Conservation (phyloP, 1,140 invertebrate genomes). For the Cyphomyrmex costatus region DNA sequence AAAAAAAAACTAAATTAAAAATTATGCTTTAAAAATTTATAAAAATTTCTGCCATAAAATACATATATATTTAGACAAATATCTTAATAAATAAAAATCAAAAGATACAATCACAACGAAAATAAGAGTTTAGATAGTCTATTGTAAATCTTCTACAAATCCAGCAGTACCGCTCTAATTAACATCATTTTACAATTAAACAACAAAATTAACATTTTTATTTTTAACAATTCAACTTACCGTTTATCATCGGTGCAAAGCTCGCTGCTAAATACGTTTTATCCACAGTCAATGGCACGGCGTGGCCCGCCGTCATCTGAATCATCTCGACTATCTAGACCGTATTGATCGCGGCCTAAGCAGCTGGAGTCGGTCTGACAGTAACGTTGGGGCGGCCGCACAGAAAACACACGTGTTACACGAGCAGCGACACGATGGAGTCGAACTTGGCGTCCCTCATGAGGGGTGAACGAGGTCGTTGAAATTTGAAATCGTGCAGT, state of each 20-base stretch:
- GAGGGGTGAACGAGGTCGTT: constrained; percentile 24
- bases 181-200: neutral
- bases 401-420: constrained; percentile 81
- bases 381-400: constrained; percentile 82
- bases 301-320: constrained; percentile 65
- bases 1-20: neutral
- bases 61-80: neutral
- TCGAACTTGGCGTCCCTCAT: constrained; percentile 59
- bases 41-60: neutral
- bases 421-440: constrained; percentile 59
- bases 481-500: constrained; percentile 38
- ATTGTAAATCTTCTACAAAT: neutral
- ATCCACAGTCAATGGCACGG: constrained; percentile 65
- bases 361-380: constrained; percentile 81
- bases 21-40: constrained; percentile 1
- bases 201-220: neutral
- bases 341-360: constrained; percentile 83
- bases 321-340: constrained; percentile 83
- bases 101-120: neutral
- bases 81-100: constrained; percentile 11
- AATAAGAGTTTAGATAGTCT: neutral
- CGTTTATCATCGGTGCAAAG: constrained; percentile 16
- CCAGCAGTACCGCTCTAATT: neutral
- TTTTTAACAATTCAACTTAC: neutral
- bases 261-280: constrained; percentile 11